Conservation (phyloP, 2,797 vertebrate genomes). For the Trachurus trachurus region DNA sequence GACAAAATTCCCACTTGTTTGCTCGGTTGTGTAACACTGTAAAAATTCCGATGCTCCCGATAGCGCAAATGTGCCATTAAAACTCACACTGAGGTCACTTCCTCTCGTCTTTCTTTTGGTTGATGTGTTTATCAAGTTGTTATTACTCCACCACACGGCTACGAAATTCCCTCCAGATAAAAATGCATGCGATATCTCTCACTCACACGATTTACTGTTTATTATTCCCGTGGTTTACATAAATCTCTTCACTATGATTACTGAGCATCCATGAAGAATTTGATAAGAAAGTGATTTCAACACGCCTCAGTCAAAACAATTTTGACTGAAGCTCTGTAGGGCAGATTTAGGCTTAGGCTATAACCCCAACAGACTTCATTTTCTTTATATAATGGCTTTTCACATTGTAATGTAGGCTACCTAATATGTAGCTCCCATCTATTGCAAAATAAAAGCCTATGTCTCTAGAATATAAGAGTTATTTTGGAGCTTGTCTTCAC, state of each 20-base stretch:
- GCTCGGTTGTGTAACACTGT: not conserved
- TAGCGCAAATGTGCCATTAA: conserved; percentile 18
- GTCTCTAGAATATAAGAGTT: not conserved
- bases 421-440: not conserved
- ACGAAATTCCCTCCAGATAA: not conserved
- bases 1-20: not conserved
- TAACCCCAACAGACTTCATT: no score
- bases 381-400: not conserved
- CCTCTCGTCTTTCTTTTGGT: conserved; percentile 37
- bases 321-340: not conserved
- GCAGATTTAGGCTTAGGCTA: no score
- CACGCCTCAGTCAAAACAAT: not conserved
- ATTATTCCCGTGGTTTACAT: not conserved
- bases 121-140: conserved; percentile 17
- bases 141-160: not conserved
- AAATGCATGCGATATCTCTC: not conserved
- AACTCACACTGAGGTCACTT: conserved; percentile 71
- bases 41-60: conserved; percentile 20
- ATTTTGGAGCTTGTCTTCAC: not conserved
- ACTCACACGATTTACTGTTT: not conserved
- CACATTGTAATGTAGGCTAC: not conserved
- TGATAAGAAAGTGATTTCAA: not conserved
- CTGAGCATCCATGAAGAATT: not conserved
- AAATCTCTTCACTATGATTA: not conserved
- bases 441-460: not conserved